Conservation (phyloP, 2,797 vertebrate species). For the Spondyliosoma cantharus region DNA sequence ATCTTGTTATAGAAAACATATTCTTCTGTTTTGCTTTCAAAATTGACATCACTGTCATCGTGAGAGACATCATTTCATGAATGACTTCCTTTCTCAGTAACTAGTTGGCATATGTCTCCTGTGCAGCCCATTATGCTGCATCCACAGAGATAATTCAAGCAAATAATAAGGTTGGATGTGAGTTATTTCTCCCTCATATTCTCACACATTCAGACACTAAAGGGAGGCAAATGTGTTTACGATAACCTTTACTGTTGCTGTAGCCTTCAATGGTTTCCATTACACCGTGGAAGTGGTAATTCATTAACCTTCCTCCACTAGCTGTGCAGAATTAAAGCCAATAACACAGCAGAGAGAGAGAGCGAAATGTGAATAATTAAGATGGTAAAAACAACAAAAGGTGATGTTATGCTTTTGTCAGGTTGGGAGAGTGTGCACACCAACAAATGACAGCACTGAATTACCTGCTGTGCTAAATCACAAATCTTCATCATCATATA, state of each 20-base stretch:
- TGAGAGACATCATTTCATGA: not conserved
- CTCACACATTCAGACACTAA: conserved; percentile 49
- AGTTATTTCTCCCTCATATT: conserved; percentile 51
- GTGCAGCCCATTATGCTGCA: conserved; percentile 25
- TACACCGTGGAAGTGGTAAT: conserved; percentile 56
- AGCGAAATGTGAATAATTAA: conserved; percentile 2
- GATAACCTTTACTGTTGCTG: conserved; percentile 67
- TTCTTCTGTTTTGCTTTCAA: not conserved
- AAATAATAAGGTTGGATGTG: conserved; percentile 56
- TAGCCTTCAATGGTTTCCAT: conserved; percentile 59
- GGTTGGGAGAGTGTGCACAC: not conserved
- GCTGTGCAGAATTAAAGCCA: conserved; percentile 23
- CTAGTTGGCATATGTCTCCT: conserved; percentile 19
- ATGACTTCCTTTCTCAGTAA: conserved; percentile 23
- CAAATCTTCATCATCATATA: not conserved
- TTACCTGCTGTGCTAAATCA: not conserved
- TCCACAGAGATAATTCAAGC: conserved; percentile 52
- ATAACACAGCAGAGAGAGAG: conserved; percentile 34
- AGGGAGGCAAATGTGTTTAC: conserved; percentile 68
- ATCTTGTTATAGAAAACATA: not conserved
- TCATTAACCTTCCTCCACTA: conserved; percentile 61
- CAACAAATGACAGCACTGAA: not conserved
- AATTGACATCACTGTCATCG: not conserved
- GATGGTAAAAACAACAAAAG: not conserved
- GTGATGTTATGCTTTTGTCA: not conserved